Conservation (phyloP, 2,113 vertebrate species). For the Zosterops borbonicus region DNA sequence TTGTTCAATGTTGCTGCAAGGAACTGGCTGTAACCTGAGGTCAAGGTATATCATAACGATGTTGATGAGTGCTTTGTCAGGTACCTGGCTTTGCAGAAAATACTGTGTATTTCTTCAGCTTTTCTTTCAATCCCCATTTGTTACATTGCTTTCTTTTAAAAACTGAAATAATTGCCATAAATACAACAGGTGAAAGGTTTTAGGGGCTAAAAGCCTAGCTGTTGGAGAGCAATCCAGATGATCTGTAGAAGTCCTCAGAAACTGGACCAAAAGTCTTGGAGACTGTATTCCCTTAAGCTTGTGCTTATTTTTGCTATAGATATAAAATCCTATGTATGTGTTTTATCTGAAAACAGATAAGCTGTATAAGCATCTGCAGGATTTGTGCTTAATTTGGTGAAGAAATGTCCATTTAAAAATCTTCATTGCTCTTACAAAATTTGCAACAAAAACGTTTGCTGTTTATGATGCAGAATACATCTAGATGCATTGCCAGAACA, state of each 20-base stretch:
- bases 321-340: background rate
- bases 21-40: background rate
- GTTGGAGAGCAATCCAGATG: background rate
- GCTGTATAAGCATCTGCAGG: background rate
- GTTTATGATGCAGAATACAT: constrained; percentile 4
- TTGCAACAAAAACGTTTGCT: background rate
- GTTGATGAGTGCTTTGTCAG: background rate
- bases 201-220: background rate
- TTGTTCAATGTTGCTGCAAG: background rate
- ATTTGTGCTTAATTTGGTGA: constrained; percentile 4
- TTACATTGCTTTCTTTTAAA: background rate
- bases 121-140: background rate
- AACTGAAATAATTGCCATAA: background rate
- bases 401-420: constrained; percentile 23
- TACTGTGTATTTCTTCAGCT: background rate
- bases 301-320: background rate
- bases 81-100: background rate
- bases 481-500: constrained; percentile 9
- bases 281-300: background rate
- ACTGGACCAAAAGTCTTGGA: background rate
- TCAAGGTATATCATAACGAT: background rate
- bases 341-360: constrained; percentile 5
- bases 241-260: background rate
- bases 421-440: background rate
- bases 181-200: background rate